Percentiles rank a stretch among this genome's conserved stretches.
These are phyloP conservation scores for Amphipyra berbera DNA, from an alignment of 2,888 invertebrate genomes.

Conservation along the genomic window DNA sequence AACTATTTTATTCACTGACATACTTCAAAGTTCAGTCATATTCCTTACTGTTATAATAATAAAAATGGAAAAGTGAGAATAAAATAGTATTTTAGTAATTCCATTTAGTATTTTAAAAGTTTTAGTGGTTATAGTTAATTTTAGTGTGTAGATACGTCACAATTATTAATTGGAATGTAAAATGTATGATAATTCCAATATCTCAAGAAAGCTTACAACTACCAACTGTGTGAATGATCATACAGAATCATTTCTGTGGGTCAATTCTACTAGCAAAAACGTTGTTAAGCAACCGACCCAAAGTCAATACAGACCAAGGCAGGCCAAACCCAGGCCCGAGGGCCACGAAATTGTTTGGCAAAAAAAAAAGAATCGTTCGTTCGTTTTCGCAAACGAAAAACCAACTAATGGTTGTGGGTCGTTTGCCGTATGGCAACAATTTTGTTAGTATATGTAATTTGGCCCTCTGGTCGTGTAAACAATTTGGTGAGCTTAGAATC, in stretches of 20 bases:
- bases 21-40: not conserved
- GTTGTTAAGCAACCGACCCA: too few species aligned
- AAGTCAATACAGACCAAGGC: too few species aligned
- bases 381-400: too few species aligned
- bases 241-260: too few species aligned
- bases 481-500: not conserved
- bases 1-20: conserved; percentile 5
- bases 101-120: conserved; percentile 39
- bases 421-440: too few species aligned
- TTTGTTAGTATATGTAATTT: not conserved
- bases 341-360: too few species aligned
- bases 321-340: too few species aligned
- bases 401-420: too few species aligned
- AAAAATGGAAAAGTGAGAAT: conserved; percentile 46
- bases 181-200: not conserved
- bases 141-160: conserved; percentile 18
- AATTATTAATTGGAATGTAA: conserved; percentile 6
- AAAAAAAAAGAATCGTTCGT: too few species aligned
- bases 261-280: too few species aligned
- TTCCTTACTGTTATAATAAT: conserved; percentile 10
- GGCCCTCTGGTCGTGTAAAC: not conserved
- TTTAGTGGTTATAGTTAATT: conserved; percentile 24
- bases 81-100: conserved; percentile 40
- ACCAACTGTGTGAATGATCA: not conserved
- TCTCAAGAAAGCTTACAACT: not conserved